Base-by-base conservation (phyloP, 2,113 vertebrate genomes). In the Cathartes aura region DNA sequence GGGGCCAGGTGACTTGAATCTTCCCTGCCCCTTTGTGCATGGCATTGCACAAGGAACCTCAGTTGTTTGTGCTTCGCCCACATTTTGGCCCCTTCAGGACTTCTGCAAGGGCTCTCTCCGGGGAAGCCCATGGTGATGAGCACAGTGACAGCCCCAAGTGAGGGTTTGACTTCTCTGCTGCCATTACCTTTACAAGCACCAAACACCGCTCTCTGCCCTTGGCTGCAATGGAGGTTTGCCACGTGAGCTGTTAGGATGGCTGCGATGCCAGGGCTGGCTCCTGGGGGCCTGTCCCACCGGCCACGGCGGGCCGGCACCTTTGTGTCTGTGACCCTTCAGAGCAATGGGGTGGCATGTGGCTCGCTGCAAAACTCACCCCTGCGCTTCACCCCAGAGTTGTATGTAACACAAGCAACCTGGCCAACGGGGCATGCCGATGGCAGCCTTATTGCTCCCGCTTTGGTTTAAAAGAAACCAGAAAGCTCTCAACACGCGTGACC, bases 341-440 rank as follows among this genome's bases (percentile, higher is more conserved):
- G 43, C 24, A 27, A 12, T 1, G 22, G 18, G 32, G 6, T 12
- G 21, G 29, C 17, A 1, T 1, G 40, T 8, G 52, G 12, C 43
- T 76, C 0, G 1, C 34, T 32, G 58, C 29, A 24, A 13, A 66
- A 22, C 48, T 23, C 59, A 15, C 23, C 50, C 17, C 20, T 7
- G 58, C 29, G 12, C 15, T 66, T 52, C n/a, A 15, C 34, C n/a
- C 30, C n/a, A 3, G 19, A 22, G 36, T n/a, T 1, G 1, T 5
- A 11, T 1, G 29, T 14, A 32, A 27, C 34, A 40, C 30, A 5
- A 20, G 18, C 23, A 30, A 23, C 6, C 26, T 2, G 12, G 21
- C 19, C 40, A 11, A 18, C 52, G 26, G 11, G 21, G 5, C 5
- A 2, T 0, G 6, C 9, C 0, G 6, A 8, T 1, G 60, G 50